Conservation (phyloP, 1,140 invertebrate genomes). For the Chymomyza costata region DNA sequence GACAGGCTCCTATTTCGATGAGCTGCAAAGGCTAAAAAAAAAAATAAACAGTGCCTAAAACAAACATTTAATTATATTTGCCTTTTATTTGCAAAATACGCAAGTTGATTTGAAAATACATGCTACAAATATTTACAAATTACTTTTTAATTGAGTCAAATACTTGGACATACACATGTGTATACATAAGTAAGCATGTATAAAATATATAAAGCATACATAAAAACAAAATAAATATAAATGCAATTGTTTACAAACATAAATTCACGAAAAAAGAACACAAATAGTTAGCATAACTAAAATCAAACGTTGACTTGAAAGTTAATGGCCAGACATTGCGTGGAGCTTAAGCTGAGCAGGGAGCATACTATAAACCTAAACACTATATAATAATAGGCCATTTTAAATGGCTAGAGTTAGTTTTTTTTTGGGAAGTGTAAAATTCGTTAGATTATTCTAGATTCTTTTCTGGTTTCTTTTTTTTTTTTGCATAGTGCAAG, state of each 20-base stretch:
- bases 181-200: not conserved
- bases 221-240: constrained; percentile 17
- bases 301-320: too few relatives aligned
- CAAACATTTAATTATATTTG: too few relatives aligned
- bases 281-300: too few relatives aligned
- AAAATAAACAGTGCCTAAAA: too few relatives aligned
- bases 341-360: not conserved
- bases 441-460: constrained; percentile 12
- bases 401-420: constrained; percentile 23
- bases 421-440: too few relatives aligned
- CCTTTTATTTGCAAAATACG: constrained; percentile 1
- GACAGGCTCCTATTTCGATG: constrained; percentile 86
- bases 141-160: too few relatives aligned
- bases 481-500: constrained; percentile 16
- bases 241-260: constrained; percentile 20
- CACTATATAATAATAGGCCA: constrained; percentile 10
- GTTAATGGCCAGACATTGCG: too few relatives aligned
- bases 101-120: too few relatives aligned
- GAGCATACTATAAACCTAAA: constrained; percentile 1
- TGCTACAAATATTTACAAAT: too few relatives aligned
- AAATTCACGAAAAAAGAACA: not conserved
- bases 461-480: constrained; percentile 12
- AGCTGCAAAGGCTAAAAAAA: constrained; percentile 15
- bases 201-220: not conserved
- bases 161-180: not conserved